Base-by-base conservation (phyloP, 2,797 vertebrate species). In the Squalus acanthias region DNA sequence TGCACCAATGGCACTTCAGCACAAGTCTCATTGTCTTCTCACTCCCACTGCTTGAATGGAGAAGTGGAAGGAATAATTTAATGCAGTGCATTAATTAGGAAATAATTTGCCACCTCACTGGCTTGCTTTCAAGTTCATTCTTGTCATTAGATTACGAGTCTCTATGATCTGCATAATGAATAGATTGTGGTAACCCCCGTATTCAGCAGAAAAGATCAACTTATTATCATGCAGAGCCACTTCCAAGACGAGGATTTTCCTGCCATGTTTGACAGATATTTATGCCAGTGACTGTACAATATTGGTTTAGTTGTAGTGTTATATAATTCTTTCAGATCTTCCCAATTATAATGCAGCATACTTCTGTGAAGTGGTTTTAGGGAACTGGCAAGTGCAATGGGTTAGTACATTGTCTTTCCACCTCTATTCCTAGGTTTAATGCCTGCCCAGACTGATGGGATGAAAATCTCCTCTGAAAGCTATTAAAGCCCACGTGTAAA, bases 51-150 rank as follows among this genome's bases (percentile, higher is more conserved):
- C 60, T 63, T 33, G 33, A 85, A 92, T 92, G 26, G 29, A 3
- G 10, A 65, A 92, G 89, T 63, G 60, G 33, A 60, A 92, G 89
- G 89, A 65, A 85, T 50, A 65, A 92, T 92, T 92, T 65, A 63
- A 63, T 65, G 89, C 3, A 33, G 29, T 65, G 89, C 33, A n/a
- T 12, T 92, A 92, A 65, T 65, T 92, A 65, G 63, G 29, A 92
- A 92, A 92, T 92, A 92, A 92, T 65, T 92, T 92, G 29, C 60
- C 89, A 33, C 63, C 89, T 92, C 60, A 20, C 26, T 91, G 29
- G 26, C 26, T 91, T 91, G 53, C 57, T 63, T 91, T 91, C 57
- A 63, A 91, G 60, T 63, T 85, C 33, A 12, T 65, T 65, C 65
- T n/a, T 92, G 89, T n/a, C 29, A n/a, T 65, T 65, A 20, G 60